Evolutionary conservation across 2,113 vertebrate genomes (phyloP), one percentile per base, ranked within the genome.

Genomic region (Chascanopsetta lugubris): DNA sequence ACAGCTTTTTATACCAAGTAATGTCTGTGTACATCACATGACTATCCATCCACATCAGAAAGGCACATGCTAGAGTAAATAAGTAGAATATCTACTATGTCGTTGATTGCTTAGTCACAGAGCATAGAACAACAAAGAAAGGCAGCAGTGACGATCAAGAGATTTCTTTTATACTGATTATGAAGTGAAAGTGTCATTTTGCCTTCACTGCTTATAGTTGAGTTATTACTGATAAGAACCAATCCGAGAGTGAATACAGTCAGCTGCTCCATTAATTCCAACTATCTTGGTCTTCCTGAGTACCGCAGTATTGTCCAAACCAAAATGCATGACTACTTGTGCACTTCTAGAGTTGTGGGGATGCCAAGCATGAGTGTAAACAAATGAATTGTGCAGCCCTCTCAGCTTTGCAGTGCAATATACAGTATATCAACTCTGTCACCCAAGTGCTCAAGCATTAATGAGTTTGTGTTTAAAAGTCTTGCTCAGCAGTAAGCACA

Each of bases 391-490:
- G 1, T 15, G 8, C 6, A 54, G 11, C 25, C 32, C 3, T 32
- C 21, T 15, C 22, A 38, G 18, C 69, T 67, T 43, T 30, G 22
- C 22, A 27, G 17, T 46, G 27, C 29, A 24, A 36, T 30, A 17
- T 27, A 5, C 15, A 13, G 29, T 34, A 5, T 27, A 20, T 26
- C 46, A 40, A 6, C 24, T 38, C 21, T 25, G 55, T 48, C 10
- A 11, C 30, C 26, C 27, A 40, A 50, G 22, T 24, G 30, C 47
- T 15, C 17, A 46, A 12, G 34, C 40, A 46, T 74, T 58, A 51
- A 72, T 64, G 26, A 67, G 46, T 64, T 70, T 12, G 43, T 71
- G 78, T 84, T 74, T 63, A 62, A 57, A 63, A 54, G 65, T 81
- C 72, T 72, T 46, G 74, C 45, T 61, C 32, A 51, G 51, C 58